Evolutionary conservation across 2,113 vertebrate genomes (phyloP), one percentile per base, ranked within the genome.

Genomic region (Pedionomus torquatus): DNA sequence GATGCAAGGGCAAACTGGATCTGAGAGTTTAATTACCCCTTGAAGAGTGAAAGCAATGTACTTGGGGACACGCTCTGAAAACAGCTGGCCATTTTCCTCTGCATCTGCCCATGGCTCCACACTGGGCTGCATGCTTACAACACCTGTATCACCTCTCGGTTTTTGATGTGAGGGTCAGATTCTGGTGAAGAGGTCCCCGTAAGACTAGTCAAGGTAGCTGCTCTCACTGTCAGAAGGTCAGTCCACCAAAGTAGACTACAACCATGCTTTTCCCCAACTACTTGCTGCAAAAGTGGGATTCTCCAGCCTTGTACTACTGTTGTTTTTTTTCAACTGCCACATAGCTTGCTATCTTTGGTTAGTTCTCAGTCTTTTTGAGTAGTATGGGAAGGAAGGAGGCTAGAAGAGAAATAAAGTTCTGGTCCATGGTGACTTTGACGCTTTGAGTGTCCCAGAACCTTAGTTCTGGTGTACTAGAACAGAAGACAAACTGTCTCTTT

Each of bases 101-200:
- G 71, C 37, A 68, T 44, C 78, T 85, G 46, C 66, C 28, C 31
- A 1, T 35, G 20, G 58, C 18, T 84, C 78, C 58, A 26, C 4
- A 5, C 23, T 71, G 49, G 44, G 3, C 52, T 58, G 24, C 54
- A 2, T 8, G 49, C 52, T 93, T 48, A 51, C 19, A n/a, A 21
- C 2, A 4, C 17, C 46, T 72, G 17, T 23, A 7, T 43, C 72
- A n/a, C 41, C 19, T 2, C 4, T 0, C 17, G 37, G 2, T 1
- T 65, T 86, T 58, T 52, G 17, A 9, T 63, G n/a, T 0, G 0
- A 87, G 37, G 17, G 31, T 63, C 51, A 66, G 46, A 58, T 26
- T 30, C 37, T 57, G 68, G 23, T 13, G 15, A 41, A 76, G 74
- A 83, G 9, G 25, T 57, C 13, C 20, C 20, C 7, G 0, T 8